phyloP scores from a whole-genome alignment of 2,797 vertebrate species.

The Florisuga fusca region DNA sequence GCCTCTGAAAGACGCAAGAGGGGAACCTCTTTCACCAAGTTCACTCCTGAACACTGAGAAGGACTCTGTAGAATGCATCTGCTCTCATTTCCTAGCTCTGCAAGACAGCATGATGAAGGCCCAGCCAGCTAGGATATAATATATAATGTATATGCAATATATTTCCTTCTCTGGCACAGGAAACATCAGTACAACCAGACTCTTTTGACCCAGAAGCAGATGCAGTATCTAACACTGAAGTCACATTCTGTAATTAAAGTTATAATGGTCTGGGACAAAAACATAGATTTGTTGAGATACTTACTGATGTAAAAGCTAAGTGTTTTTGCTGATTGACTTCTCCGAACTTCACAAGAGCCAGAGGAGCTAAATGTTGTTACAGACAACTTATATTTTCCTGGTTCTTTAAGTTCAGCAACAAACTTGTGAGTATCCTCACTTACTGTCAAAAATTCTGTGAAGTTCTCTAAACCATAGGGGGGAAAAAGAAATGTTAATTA shows the following conservation, averaged over 20 bases:
- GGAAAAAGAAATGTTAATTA: background rate
- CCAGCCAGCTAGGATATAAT: background rate
- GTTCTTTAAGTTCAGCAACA: conserved; percentile 86
- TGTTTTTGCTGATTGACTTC: conserved; percentile 84
- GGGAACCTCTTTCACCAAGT: background rate
- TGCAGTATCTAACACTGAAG: background rate
- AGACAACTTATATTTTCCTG: conserved; percentile 88
- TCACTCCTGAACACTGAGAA: background rate
- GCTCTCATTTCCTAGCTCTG: background rate
- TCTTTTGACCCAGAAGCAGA: background rate
- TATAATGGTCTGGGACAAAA: background rate
- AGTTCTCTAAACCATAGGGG: conserved; percentile 81
- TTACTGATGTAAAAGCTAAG: conserved; percentile 94
- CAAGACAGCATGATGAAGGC: fast-evolving
- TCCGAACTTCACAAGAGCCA: conserved; percentile 88
- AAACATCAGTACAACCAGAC: background rate
- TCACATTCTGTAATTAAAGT: background rate
- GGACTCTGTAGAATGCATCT: background rate
- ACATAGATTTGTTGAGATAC: conserved; percentile 56
- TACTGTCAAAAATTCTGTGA: conserved; percentile 85
- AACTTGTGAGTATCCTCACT: conserved; percentile 93
- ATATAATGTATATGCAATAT: background rate
- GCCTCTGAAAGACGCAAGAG: background rate
- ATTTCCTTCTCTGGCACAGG: background rate
- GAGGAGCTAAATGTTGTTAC: conserved; percentile 89